phyloP scores from a whole-genome alignment of 2,888 invertebrate genomes.

The Agriotes lineatus region DNA sequence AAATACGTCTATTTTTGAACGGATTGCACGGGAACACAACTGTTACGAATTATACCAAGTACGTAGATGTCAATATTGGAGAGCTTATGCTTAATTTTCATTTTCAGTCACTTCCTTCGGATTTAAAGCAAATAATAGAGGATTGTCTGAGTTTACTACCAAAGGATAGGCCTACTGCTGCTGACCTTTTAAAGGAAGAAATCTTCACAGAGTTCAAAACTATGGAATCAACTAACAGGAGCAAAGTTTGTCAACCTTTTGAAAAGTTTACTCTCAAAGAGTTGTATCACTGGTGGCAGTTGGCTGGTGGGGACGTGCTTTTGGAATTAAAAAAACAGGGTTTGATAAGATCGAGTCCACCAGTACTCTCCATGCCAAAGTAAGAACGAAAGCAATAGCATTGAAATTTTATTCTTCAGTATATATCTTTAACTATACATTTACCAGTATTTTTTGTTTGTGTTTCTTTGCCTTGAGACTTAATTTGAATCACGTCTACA shows the following conservation, averaged over 20 bases:
- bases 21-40: slow-evolving; percentile 85
- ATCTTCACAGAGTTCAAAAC: slow-evolving; percentile 67
- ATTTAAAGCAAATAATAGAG: slow-evolving; percentile 75
- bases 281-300: slow-evolving; percentile 94
- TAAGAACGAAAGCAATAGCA: slow-evolving; percentile 62
- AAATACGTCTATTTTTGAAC: slow-evolving; percentile 72
- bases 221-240: slow-evolving; percentile 53
- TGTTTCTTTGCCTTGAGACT: too few relatives aligned
- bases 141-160: slow-evolving; percentile 79
- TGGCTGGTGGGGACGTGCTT: slow-evolving; percentile 95
- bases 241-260: slow-evolving; percentile 59
- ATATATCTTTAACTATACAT: too few relatives aligned
- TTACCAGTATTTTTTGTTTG: too few relatives aligned
- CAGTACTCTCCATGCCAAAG: slow-evolving; percentile 84
- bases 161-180: slow-evolving; percentile 72
- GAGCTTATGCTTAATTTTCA: neutral
- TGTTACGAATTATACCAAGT: slow-evolving; percentile 76
- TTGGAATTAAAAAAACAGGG: slow-evolving; percentile 92
- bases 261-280: slow-evolving; percentile 76
- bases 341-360: slow-evolving; percentile 87
- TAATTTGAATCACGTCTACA: too few relatives aligned
- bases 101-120: slow-evolving; percentile 71
- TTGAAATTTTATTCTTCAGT: too few relatives aligned
- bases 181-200: slow-evolving; percentile 70
- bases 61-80: slow-evolving; percentile 12